A percentile compares a stretch with the other conserved stretches of the same genome.
phyloP scores from a whole-genome alignment of 2,797 vertebrate genomes.

The Ammospiza maritima region DNA sequence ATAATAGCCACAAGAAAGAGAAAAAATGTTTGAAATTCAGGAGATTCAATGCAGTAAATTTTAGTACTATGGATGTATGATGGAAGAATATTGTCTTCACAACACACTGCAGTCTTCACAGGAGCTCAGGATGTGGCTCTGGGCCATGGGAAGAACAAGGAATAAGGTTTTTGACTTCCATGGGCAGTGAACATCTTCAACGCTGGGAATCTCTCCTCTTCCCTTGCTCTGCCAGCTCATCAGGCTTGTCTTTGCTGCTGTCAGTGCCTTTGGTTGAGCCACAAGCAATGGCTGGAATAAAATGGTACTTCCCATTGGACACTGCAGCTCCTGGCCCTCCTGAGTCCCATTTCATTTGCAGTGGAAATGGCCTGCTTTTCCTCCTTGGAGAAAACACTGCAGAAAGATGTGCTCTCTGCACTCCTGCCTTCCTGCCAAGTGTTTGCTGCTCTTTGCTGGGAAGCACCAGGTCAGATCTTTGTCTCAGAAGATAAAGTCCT shows the following conservation, averaged over 20 bases:
- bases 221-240: background rate
- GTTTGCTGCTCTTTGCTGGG: background rate
- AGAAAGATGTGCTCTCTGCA: background rate
- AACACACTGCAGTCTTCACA: background rate
- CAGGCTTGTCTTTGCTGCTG: background rate
- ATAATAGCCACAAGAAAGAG: background rate
- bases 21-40: background rate
- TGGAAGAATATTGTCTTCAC: background rate
- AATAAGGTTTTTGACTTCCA: background rate
- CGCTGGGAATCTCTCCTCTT: background rate
- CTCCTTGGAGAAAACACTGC: background rate
- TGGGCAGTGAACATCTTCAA: background rate
- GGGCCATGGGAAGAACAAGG: background rate
- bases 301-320: background rate
- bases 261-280: fast-evolving
- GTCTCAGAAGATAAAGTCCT: background rate
- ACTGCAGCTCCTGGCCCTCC: background rate
- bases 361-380: background rate
- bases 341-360: background rate
- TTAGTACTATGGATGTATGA: background rate
- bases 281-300: background rate
- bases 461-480: background rate
- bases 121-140: background rate
- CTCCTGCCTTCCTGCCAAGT: background rate
- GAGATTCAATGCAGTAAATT: background rate